Evolutionary conservation across 2,888 invertebrate genomes (phyloP), one percentile per base, ranked within the genome.

Genomic region (Acrobasis consociella): DNA sequence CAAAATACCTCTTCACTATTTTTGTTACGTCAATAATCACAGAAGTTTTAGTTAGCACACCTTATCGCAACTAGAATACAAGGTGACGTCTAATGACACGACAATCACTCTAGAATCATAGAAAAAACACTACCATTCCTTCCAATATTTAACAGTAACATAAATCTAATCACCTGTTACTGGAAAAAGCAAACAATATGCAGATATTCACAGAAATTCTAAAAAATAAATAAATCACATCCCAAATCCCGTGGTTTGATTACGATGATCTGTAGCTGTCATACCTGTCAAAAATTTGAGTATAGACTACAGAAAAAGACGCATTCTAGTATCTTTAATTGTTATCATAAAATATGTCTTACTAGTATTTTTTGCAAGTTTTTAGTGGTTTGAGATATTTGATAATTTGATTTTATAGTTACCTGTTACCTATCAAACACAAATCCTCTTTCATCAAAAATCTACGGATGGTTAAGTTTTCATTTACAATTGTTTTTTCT

Each of bases 61-160:
- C 72, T 74, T 78, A 81, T 77, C 81, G 75, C 69, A 65, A 72
- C 65, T 67, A 51, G 60, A 69, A 42, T 39, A 53, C 66, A 71
- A 64, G 72, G 72, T 84, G 85, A 84, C 85, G 81, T 82, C 75
- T 72, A 63, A 73, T 84, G 85, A 84, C 82, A 77, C 76, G 80
- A 78, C 82, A 79, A 64, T 64, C 60, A 62, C 51, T 17, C 63
- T 38, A 31, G 8, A 38, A 38, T 56, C n/a, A 42, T 42, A 13
- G 13, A 11, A 17, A 22, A 17, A 42, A 13, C 11, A 10, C 7
- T 13, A 17, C 42, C 39, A 42, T 17, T 39, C 16, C 22, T 2
- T 16, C 9, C 8, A 17, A 39, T 17, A 51, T 38, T 22, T 49
- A 52, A 60, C 49, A 38, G 0, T 55, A 10, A 37, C 55, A 67